phyloP scores from a whole-genome alignment of 2,888 invertebrate genomes.

The Auanema freiburgensis region DNA sequence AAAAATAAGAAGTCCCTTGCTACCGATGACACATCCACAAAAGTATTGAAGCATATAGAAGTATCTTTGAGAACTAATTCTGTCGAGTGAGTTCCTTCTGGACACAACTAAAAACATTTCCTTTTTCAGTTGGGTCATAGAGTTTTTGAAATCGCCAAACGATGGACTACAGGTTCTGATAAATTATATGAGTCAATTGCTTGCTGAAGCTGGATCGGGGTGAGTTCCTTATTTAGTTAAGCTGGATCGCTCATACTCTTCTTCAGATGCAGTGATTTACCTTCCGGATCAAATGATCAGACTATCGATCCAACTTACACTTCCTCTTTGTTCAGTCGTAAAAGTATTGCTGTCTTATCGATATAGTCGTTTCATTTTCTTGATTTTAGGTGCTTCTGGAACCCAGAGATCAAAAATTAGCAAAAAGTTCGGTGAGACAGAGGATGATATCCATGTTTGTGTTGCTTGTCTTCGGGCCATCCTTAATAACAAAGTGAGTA shows the following conservation, averaged over 20 bases:
- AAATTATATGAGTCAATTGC: slow-evolving; percentile 81
- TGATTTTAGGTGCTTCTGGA: slow-evolving; percentile 6
- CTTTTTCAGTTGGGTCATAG: slow-evolving; percentile 87
- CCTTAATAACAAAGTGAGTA: slow-evolving; percentile 89
- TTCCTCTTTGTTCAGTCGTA: slow-evolving; percentile 13
- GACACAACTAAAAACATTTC: slow-evolving; percentile 2
- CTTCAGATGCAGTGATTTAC: background rate
- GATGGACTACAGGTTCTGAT: slow-evolving; percentile 93
- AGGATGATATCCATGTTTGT: slow-evolving; percentile 98
- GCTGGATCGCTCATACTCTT: background rate
- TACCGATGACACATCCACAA: slow-evolving; percentile 82
- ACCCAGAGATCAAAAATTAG: slow-evolving; percentile 19
- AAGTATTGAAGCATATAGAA: slow-evolving; percentile 95
- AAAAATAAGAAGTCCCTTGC: slow-evolving; percentile 25
- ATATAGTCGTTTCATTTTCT: background rate
- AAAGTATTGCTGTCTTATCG: slow-evolving; percentile 5
- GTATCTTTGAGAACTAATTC: slow-evolving; percentile 97
- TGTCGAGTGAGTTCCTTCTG: slow-evolving; percentile 81
- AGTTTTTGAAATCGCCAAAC: slow-evolving; percentile 93
- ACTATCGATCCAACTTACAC: background rate
- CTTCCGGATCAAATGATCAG: slow-evolving; percentile 7
- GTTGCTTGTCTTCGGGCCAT: slow-evolving; percentile 98
- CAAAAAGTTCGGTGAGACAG: slow-evolving; percentile 46
- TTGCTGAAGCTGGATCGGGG: slow-evolving; percentile 31
- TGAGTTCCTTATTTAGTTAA: background rate